These are phyloP conservation scores for Agapornis roseicollis DNA, from an alignment of 2,113 vertebrate genomes.

Conservation along the genomic window DNA sequence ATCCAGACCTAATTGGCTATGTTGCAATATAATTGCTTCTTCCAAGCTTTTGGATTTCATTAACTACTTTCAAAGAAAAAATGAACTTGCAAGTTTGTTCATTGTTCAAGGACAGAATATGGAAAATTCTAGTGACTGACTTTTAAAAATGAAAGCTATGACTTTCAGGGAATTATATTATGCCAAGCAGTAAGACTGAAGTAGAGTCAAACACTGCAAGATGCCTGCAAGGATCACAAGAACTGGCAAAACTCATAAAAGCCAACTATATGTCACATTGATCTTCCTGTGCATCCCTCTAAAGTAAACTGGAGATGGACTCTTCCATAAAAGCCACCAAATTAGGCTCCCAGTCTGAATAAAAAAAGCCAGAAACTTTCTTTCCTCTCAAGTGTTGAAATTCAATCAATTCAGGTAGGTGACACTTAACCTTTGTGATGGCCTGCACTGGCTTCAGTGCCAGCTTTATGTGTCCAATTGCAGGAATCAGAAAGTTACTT, in stretches of 20 bases:
- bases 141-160: neutral
- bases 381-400: neutral
- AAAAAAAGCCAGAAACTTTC: neutral
- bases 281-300: neutral
- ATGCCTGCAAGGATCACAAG: neutral
- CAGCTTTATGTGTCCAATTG: neutral
- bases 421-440: neutral
- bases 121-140: neutral
- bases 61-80: constrained; percentile 24
- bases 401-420: neutral
- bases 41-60: constrained; percentile 31
- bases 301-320: neutral
- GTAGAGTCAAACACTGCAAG: neutral
- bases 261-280: neutral
- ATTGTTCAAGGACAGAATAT: neutral
- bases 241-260: neutral
- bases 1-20: neutral
- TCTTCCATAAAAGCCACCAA: neutral
- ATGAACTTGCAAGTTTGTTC: neutral
- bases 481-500: neutral
- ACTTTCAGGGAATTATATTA: neutral
- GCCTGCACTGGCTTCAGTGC: neutral
- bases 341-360: neutral
- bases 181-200: neutral
- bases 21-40: neutral